Conservation (phyloP, 2,797 vertebrate species). For the Coregonus ussuriensis region DNA sequence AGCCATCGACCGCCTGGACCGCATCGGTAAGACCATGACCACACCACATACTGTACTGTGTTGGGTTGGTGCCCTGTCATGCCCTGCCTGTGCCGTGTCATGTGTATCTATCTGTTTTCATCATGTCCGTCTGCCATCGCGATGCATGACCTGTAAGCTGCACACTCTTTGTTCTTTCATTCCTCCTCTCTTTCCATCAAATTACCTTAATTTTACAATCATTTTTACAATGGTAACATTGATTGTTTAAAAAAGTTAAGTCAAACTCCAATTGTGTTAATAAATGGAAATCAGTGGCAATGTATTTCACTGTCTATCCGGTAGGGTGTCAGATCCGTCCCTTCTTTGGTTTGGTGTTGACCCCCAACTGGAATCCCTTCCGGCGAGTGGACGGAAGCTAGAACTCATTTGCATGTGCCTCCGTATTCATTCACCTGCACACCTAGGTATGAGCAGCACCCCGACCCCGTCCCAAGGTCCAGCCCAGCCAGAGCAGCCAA, state of each 20-base stretch:
- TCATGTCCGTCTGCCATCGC: slow-evolving; percentile 46
- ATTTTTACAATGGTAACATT: slow-evolving; percentile 57
- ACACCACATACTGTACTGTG: not conserved
- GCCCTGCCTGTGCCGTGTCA: not conserved
- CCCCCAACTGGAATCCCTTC: slow-evolving; percentile 61
- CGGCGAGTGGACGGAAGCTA: slow-evolving; percentile 77
- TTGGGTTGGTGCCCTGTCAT: not conserved
- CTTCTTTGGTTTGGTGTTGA: slow-evolving; percentile 73
- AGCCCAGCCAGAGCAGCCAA: slow-evolving; percentile 35
- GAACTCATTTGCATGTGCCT: slow-evolving; percentile 82
- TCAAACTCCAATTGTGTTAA: slow-evolving; percentile 63
- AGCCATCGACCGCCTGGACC: slow-evolving; percentile 94
- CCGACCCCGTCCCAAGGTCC: slow-evolving; percentile 51
- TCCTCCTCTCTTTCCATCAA: slow-evolving; percentile 49
- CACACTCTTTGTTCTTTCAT: slow-evolving; percentile 27
- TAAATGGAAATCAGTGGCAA: slow-evolving; percentile 73
- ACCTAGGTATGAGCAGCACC: slow-evolving; percentile 85
- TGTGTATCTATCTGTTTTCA: slow-evolving; percentile 33
- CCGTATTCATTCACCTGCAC: slow-evolving; percentile 76
- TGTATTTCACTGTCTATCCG: slow-evolving; percentile 63
- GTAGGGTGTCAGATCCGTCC: slow-evolving; percentile 69
- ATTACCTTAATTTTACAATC: slow-evolving; percentile 37
- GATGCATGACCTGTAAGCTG: slow-evolving; percentile 79
- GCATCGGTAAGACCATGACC: slow-evolving; percentile 86
- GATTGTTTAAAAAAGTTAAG: slow-evolving; percentile 61